These are phyloP conservation scores for Mnemiopsis leidyi DNA, from an alignment of 37 sponge, comb jelly and placozoan genomes.

Conservation along the genomic window DNA sequence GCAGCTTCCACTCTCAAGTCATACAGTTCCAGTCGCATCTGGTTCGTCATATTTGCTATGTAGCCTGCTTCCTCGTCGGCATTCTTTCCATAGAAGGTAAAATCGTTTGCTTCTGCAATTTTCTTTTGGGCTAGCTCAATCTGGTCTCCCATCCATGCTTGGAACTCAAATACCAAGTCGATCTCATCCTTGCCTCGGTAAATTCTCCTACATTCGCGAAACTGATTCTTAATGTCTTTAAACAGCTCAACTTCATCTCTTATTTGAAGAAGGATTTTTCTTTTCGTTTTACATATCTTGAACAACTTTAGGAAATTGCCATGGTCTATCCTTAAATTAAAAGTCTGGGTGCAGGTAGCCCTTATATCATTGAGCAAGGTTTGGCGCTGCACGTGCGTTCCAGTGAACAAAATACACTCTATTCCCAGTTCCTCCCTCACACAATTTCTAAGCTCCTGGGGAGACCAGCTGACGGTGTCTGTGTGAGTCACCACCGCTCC, in stretches of 20 bases:
- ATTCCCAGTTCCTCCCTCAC: not conserved
- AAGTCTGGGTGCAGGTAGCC: not conserved
- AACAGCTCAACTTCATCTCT: not conserved
- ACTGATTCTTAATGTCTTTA: not conserved
- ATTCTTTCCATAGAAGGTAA: not conserved
- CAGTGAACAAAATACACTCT: not conserved
- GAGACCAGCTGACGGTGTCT: not conserved
- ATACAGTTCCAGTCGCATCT: not conserved
- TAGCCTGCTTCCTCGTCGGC: not conserved
- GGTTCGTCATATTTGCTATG: not conserved
- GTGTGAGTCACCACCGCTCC: not conserved
- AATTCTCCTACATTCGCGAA: not conserved
- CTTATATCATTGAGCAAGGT: not conserved
- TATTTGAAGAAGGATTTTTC: not conserved
- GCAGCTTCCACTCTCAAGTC: not conserved
- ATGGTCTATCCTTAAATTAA: not conserved
- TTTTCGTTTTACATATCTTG: not conserved
- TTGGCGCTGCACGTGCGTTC: not conserved
- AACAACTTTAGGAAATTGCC: not conserved
- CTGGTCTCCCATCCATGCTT: not conserved
- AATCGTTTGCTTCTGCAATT: not conserved
- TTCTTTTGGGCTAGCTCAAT: constrained; percentile 14
- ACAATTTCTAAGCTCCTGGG: not conserved
- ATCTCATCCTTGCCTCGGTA: not conserved
- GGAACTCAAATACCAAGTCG: constrained; percentile 3